Evolutionary conservation across 1,140 invertebrate genomes (phyloP), one percentile per base, ranked within the genome.

Genomic region (Meloidogyne hapla): DNA sequence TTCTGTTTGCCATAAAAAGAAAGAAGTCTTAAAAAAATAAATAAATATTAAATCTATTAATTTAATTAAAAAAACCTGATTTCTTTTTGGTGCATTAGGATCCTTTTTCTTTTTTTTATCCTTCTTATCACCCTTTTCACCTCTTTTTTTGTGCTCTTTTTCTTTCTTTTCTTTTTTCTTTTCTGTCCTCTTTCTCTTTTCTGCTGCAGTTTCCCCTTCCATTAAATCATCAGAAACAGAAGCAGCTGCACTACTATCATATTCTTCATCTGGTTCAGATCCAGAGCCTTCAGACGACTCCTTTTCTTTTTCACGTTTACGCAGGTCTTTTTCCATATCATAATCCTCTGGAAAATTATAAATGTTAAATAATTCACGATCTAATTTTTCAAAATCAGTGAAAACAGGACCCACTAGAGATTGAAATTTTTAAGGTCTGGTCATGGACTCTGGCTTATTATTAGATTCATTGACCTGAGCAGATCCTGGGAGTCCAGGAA

Each of bases 1-100:
- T 77, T 93, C 93, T 87, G 94, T 95, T 2, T 98, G 89, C 93
- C 94, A 98, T 63, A 96, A 76, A 91, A 99, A 94, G 87, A 94
- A 99, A 0, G 94, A 94, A 2, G 93, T 92, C 40, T 91, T 15
- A n/a, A 5, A 68, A 42, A 48, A 45, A 10, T 28, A 10, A 13
- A 68, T 12, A 68, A 28, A 21, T 33, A 33, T 26, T 3, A 21
- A 21, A 8, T 26, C 23, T 10, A 25, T 9, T 33, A 28, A 23
- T 15, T 18, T 42, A 45, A 23, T 38, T 25, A n/a, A 15, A 33
- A 15, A 42, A 42, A 42, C 68, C 28, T 69, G 88, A 1, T 94
- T 92, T 21, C 94, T 90, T 85, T 98, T 99, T 0, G 96, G 96
- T 81, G 91, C 93, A 85, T 94, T 93, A 67, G 61, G 3, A 23